Evolutionary conservation across 2,888 invertebrate species (phyloP).

Genomic region (Tanypteryx hageni): DNA sequence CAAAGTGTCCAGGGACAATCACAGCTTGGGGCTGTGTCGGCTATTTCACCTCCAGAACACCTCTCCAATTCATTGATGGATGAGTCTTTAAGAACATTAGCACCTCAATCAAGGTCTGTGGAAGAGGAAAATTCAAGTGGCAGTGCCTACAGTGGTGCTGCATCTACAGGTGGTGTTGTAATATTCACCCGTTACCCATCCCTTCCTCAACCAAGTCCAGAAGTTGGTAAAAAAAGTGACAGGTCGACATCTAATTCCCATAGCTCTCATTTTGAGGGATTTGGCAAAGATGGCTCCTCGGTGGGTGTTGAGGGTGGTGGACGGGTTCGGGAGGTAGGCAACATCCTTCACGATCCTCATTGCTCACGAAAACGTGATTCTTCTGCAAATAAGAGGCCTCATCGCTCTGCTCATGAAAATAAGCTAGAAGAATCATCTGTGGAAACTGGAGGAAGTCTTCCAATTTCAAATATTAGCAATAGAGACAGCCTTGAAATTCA

Average conservation of each 20-base stretch:
- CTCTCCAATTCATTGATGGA: not conserved
- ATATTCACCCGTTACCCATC: slow-evolving; percentile 56
- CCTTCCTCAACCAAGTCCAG: slow-evolving; percentile 25
- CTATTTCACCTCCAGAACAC: slow-evolving; percentile 14
- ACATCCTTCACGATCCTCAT: slow-evolving; percentile 33
- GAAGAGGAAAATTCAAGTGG: slow-evolving; percentile 12
- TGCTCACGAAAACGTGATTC: slow-evolving; percentile 29
- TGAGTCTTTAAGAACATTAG: slow-evolving; percentile 6
- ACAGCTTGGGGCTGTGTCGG: not conserved
- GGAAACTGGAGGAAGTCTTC: not conserved
- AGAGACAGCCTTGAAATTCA: slow-evolving; percentile 34
- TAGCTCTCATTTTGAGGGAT: not conserved
- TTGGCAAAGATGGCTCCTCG: not conserved
- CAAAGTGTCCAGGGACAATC: not conserved
- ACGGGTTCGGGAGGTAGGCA: slow-evolving; percentile 10
- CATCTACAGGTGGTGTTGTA: slow-evolving; percentile 44
- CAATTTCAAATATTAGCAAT: not conserved
- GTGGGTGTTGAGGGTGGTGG: not conserved
- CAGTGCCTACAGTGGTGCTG: slow-evolving; percentile 2
- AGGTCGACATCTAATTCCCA: not conserved
- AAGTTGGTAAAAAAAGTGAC: not conserved
- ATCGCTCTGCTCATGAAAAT: not conserved
- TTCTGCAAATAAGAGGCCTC: not conserved
- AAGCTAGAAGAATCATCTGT: slow-evolving; percentile 19
- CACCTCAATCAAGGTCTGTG: not conserved